phyloP scores from a whole-genome alignment of 2,797 vertebrate genomes.

The Pangasius larnaudii region DNA sequence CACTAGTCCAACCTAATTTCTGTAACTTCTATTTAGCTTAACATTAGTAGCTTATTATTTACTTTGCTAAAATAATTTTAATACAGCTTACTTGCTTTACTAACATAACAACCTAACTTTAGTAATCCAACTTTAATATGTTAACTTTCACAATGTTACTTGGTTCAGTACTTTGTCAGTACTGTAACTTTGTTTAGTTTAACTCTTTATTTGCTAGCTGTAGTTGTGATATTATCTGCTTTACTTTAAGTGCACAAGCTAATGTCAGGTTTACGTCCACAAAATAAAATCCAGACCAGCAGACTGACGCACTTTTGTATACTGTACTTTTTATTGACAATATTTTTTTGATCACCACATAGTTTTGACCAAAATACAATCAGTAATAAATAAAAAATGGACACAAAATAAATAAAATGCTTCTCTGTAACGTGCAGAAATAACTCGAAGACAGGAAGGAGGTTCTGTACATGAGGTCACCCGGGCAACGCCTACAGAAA shows the following conservation, averaged over 20 bases:
- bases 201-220: not conserved
- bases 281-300: not conserved
- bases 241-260: not conserved
- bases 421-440: constrained; percentile 87
- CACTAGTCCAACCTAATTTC: not conserved
- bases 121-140: not conserved
- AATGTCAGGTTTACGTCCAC: not conserved
- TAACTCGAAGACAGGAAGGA: constrained; percentile 87
- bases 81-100: not conserved
- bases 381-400: constrained; percentile 75
- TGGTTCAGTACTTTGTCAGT: not conserved
- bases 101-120: not conserved
- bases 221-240: not conserved
- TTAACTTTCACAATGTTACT: not conserved
- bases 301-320: not conserved
- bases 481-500: constrained; percentile 85
- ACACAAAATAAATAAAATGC: constrained; percentile 88
- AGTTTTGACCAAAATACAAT: constrained; percentile 86
- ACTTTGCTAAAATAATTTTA: not conserved
- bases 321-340: constrained; percentile 91
- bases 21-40: not conserved
- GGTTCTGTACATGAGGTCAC: constrained; percentile 76
- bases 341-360: constrained; percentile 90
- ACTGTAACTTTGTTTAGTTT: not conserved
- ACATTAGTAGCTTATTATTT: not conserved